phyloP scores from a whole-genome alignment of 1,140 invertebrate species.

The Ceratina japonica region DNA sequence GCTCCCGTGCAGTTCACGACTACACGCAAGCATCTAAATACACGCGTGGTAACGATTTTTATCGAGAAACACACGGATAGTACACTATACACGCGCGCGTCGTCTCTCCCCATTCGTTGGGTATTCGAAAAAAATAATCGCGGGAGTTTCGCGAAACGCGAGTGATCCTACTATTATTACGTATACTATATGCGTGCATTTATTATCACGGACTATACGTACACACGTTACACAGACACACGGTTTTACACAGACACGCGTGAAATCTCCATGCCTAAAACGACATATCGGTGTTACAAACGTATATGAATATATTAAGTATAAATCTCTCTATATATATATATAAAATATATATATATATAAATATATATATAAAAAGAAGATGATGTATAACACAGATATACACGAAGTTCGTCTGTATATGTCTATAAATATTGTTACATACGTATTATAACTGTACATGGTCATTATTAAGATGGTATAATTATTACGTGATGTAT shows the following conservation, averaged over 20 bases:
- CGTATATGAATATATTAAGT: constrained; percentile 34
- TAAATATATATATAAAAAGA: constrained; percentile 38
- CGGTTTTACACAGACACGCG: background rate
- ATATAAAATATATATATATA: constrained; percentile 35
- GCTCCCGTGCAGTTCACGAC: background rate
- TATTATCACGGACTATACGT: background rate
- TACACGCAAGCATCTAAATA: background rate
- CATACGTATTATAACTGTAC: constrained; percentile 23
- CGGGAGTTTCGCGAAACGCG: background rate
- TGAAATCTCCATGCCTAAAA: constrained; percentile 53
- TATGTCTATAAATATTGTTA: constrained; percentile 66
- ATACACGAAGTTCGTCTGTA: constrained; percentile 59
- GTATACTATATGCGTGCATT: background rate
- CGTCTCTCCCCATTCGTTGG: constrained; percentile 1
- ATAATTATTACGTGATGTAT: constrained; percentile 56
- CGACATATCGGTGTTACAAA: constrained; percentile 58
- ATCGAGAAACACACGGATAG: background rate
- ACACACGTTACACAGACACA: constrained; percentile 25
- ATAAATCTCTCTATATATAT: constrained; percentile 1
- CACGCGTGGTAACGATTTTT: too few species aligned
- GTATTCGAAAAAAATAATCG: background rate
- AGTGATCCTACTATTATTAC: too few species aligned
- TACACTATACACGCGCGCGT: constrained; percentile 12
- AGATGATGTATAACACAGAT: constrained; percentile 33
- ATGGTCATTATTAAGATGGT: constrained; percentile 51